Evolutionary conservation across 2,113 vertebrate species (phyloP), one percentile per base, ranked within the genome.

Genomic region (cattle (Bos taurus)): DNA sequence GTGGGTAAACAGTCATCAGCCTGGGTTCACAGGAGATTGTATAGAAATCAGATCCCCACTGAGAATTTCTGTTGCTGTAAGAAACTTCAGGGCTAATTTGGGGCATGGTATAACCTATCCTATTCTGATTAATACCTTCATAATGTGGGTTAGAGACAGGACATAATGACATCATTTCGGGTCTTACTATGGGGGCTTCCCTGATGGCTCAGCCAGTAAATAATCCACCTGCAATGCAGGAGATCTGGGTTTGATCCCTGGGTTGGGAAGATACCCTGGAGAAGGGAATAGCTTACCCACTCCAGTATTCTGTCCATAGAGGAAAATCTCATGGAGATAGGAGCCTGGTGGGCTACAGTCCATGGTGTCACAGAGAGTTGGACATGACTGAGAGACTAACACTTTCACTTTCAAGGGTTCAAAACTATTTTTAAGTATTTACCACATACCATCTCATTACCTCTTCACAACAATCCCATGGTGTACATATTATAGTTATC

Each of bases 41-140:
- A 9, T 43, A 15, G 30, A 71, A 26, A 25, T 43, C 7, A 89
- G 3, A 21, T 78, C 3, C 46, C 13, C 5, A 26, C 1, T 36
- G 40, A 60, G 14, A 54, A 33, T 14, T 12, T 91, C 50, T 74
- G 16, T 6, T 25, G 4, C 13, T 59, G 77, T n/a, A 78, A 92
- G 30, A 10, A 97, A 56, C 2, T 28, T 84, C 6, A n/a, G 15
- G 13, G 14, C 40, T 64, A 84, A 71, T 81, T 40, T 33, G 26
- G 17, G 19, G 4, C 36, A 1, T 10, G 67, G 4, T 2, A 43
- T 23, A 25, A 9, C 0, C 1, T 60, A 46, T 26, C 12, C 8
- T 56, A 33, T 43, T 83, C 23, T 28, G 33, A 84, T 6, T n/a
- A 46, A 46, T 30, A 84, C 1, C 52, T 67, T 78, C 56, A 87